Conservation (phyloP, 53 echinoderm and acorn worm species). For the Pentamera pediparva region DNA sequence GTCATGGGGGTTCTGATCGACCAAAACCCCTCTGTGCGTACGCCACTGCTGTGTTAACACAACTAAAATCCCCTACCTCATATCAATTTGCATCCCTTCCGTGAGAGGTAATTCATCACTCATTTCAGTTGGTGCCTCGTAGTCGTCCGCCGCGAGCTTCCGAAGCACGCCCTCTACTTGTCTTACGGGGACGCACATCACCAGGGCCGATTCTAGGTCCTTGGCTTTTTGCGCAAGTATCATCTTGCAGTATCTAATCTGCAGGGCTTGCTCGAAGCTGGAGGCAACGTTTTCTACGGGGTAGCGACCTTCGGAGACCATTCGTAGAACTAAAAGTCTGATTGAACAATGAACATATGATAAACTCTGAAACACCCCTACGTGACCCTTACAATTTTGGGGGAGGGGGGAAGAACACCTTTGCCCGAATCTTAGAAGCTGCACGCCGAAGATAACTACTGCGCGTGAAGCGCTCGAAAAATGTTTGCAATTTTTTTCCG, state of each 20-base stretch:
- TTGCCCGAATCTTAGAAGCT: too few species aligned
- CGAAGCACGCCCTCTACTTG: conserved; percentile 70
- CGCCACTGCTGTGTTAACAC: too few species aligned
- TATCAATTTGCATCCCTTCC: conserved; percentile 78
- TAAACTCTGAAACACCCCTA: too few species aligned
- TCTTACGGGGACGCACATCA: conserved; percentile 65
- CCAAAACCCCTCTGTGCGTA: too few species aligned
- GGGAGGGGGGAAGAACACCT: too few species aligned
- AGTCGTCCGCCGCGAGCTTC: conserved; percentile 64
- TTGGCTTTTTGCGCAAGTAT: conserved; percentile 72
- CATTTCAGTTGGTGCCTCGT: conserved; percentile 74
- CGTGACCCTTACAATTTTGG: too few species aligned
- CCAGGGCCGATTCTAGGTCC: conserved; percentile 62
- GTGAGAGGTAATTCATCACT: conserved; percentile 78
- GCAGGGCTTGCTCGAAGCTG: conserved; percentile 77
- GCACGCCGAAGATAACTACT: too few species aligned
- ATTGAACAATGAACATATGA: too few species aligned
- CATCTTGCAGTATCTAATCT: conserved; percentile 85
- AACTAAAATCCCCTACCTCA: conserved; percentile 53
- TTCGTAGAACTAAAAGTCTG: conserved; percentile 73
- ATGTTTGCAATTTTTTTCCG: not conserved
- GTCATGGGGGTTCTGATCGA: too few species aligned
- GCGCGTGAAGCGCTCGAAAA: too few species aligned
- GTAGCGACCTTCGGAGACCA: conserved; percentile 63
- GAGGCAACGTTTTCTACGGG: conserved; percentile 64